phyloP scores from a whole-genome alignment of 2,113 vertebrate genomes.

The Malaclemys terrapin region DNA sequence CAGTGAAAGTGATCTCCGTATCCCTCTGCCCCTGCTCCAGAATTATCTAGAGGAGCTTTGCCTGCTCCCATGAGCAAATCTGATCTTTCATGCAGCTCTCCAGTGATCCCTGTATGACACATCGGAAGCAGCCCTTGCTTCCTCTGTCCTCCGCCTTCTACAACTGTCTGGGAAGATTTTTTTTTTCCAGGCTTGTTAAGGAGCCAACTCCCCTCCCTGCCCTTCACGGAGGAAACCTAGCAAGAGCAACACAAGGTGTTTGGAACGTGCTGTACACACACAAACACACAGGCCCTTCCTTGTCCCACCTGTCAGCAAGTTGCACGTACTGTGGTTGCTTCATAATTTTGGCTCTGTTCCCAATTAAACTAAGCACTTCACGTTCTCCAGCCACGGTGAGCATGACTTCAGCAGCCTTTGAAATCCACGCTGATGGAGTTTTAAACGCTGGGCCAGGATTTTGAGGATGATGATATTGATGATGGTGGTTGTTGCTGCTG shows the following conservation, averaged over 20 bases:
- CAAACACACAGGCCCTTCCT: background rate
- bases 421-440: conserved; percentile 4
- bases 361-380: background rate
- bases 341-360: background rate
- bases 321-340: background rate
- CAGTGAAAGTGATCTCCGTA: conserved; percentile 52
- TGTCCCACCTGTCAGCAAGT: background rate
- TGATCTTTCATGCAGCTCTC: conserved; percentile 47
- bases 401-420: background rate
- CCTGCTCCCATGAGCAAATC: background rate
- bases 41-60: conserved; percentile 31
- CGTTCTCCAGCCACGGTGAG: background rate
- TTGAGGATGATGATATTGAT: background rate
- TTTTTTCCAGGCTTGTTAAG: fast-evolving
- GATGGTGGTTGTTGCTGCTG: background rate
- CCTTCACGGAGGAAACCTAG: background rate
- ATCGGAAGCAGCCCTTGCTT: conserved; percentile 57
- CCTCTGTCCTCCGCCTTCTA: conserved; percentile 16
- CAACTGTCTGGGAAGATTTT: background rate
- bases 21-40: conserved; percentile 36
- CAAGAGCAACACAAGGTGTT: background rate
- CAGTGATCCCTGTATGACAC: conserved; percentile 62
- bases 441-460: background rate
- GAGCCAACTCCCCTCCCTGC: background rate
- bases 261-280: fast-evolving